phyloP scores from a whole-genome alignment of 2,888 invertebrate species.

The Liodrosophila aerea region DNA sequence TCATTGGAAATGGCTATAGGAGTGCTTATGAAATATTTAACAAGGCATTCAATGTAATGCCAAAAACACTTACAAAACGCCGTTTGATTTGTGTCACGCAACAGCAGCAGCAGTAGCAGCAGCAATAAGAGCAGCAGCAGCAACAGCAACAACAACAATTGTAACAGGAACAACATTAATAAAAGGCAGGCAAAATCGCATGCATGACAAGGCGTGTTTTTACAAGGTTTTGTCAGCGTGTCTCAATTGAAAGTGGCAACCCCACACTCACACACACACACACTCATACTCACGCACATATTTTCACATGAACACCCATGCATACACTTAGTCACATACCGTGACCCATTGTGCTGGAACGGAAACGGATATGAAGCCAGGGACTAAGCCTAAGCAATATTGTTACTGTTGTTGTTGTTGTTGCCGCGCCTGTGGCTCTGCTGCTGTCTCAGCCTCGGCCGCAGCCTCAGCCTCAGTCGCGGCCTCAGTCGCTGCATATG shows the following conservation, averaged over 20 bases:
- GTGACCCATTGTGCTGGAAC: slow-evolving; percentile 67
- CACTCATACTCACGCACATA: slow-evolving; percentile 6
- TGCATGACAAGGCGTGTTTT: slow-evolving; percentile 70
- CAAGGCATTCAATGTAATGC: slow-evolving; percentile 35
- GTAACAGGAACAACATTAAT: slow-evolving; percentile 69
- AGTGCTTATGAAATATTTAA: slow-evolving; percentile 69
- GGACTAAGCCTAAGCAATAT: not conserved
- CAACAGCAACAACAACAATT: slow-evolving; percentile 34
- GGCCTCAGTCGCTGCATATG: slow-evolving; percentile 15
- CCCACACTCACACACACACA: slow-evolving; percentile 1
- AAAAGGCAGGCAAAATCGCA: slow-evolving; percentile 57
- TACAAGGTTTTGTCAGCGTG: slow-evolving; percentile 59
- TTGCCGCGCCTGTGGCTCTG: not conserved
- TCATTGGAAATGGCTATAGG: slow-evolving; percentile 32
- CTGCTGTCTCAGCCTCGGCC: not conserved
- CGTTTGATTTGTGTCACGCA: slow-evolving; percentile 70
- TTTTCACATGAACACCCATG: slow-evolving; percentile 5
- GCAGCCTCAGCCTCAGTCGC: too few species aligned
- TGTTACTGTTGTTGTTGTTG: slow-evolving; percentile 33
- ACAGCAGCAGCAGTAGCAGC: slow-evolving; percentile 20
- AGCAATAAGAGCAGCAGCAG: slow-evolving; percentile 12
- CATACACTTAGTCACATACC: slow-evolving; percentile 11
- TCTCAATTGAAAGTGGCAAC: slow-evolving; percentile 66
- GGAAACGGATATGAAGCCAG: slow-evolving; percentile 75
- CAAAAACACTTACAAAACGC: slow-evolving; percentile 34